These are phyloP conservation scores for Corythornis madagascariensis DNA, from an alignment of 2,113 vertebrate species.

Conservation along the genomic window DNA sequence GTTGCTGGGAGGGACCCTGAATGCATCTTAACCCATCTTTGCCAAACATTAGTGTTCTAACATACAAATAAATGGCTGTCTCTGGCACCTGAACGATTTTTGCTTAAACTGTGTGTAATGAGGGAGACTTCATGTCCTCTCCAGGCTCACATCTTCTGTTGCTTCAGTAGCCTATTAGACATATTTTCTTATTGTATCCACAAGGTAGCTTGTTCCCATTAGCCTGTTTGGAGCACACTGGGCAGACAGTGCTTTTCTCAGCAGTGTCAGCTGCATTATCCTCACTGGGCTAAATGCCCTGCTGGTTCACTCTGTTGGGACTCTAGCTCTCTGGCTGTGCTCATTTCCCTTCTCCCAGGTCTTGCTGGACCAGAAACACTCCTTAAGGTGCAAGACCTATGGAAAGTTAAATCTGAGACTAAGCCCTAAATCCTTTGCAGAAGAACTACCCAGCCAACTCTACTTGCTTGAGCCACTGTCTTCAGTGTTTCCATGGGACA, in stretches of 20 bases:
- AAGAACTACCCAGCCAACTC: background rate
- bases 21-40: background rate
- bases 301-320: background rate
- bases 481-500: background rate
- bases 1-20: background rate
- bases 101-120: background rate
- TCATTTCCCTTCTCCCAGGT: background rate
- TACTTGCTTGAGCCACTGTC: background rate
- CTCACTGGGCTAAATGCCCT: fast-evolving
- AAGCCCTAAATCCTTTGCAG: background rate
- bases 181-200: background rate
- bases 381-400: background rate
- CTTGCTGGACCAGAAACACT: fast-evolving
- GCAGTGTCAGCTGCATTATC: background rate
- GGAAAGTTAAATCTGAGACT: background rate
- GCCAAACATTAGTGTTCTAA: too few relatives aligned
- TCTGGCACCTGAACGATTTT: background rate
- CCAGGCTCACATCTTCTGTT: background rate
- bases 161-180: background rate
- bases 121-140: background rate
- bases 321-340: background rate
- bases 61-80: background rate
- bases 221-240: background rate
- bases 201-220: background rate
- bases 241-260: background rate